These are phyloP conservation scores for Platypus cylindrus DNA, from an alignment of 2,888 invertebrate species.

Conservation along the genomic window DNA sequence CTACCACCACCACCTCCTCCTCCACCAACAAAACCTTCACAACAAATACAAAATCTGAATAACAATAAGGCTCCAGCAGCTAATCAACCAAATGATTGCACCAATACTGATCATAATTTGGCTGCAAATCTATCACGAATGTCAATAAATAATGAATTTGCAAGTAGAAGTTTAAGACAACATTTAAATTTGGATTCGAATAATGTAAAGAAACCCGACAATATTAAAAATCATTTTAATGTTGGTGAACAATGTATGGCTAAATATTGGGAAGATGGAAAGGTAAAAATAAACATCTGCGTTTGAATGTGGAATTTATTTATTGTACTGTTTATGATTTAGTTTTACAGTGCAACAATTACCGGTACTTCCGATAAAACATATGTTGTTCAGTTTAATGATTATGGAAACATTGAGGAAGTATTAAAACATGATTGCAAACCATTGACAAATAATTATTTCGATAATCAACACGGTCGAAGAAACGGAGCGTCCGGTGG, in stretches of 20 bases:
- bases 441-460: no score
- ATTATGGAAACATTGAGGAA: constrained; percentile 84
- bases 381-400: constrained; percentile 74
- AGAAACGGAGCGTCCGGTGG: no score
- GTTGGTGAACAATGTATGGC: constrained; percentile 76
- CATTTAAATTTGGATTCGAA: constrained; percentile 27
- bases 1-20: neutral
- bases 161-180: constrained; percentile 29
- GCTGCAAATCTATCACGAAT: constrained; percentile 23
- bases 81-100: constrained; percentile 6
- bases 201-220: constrained; percentile 9
- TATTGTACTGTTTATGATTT: constrained; percentile 21
- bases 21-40: neutral
- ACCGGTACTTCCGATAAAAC: constrained; percentile 72
- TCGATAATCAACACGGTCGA: no score
- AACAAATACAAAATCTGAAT: constrained; percentile 3
- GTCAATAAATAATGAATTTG: constrained; percentile 30
- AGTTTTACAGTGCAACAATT: constrained; percentile 76
- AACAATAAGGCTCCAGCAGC: constrained; percentile 7
- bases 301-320: neutral
- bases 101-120: constrained; percentile 14
- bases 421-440: constrained; percentile 71
- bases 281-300: constrained; percentile 40
- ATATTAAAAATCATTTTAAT: constrained; percentile 1
- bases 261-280: constrained; percentile 87